Base-by-base conservation (phyloP, 2,113 vertebrate species). In the Anser brachyrhynchus region DNA sequence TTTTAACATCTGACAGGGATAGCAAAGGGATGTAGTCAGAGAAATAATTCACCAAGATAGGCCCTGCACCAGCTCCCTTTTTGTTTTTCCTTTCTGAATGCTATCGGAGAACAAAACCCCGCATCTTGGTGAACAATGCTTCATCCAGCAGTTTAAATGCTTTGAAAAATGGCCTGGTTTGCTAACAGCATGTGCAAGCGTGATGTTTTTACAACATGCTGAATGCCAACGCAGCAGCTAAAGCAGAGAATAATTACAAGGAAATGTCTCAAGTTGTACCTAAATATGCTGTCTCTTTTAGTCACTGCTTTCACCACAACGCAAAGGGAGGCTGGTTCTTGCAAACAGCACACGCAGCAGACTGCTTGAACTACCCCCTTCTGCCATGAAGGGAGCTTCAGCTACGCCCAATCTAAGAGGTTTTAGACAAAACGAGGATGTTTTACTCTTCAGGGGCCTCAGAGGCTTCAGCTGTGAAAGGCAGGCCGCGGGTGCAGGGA, bases 1-100 rank as follows among this genome's bases (percentile, higher is more conserved):
- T 33, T 23, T 95, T 89, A 94, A 89, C 11, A 69, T 58, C 28
- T 61, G 84, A 49, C 22, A 92, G 43, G 37, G 65, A 59, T 15
- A 57, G 57, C 57, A 84, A 78, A 57, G 37, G 35, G 28, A 3
- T 55, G 44, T 13, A 72, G 75, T 67, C 69, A 88, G 78, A 91
- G 77, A 80, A 86, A 88, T 94, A 92, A 94, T 71, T 84, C 59
- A 51, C 52, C 62, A 77, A 77, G 55, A 80, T 81, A 88, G 57
- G 93, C n/a, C 70, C 49, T 61, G 70, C 55, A 79, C 41, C 44
- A 78, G 39, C 41, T 92, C 55, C 25, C 67, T 73, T 93, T 52
- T 64, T 66, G 29, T 51, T 91, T 82, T 70, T 72, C 44, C 41
- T 54, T 77, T 89, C 64, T 54, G 57, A 95, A 91, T 73, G 78